Evolutionary conservation across 30 jellyfish, hydroid and myxozoan species (phyloP).

Genomic region (Morbakka virulenta): DNA sequence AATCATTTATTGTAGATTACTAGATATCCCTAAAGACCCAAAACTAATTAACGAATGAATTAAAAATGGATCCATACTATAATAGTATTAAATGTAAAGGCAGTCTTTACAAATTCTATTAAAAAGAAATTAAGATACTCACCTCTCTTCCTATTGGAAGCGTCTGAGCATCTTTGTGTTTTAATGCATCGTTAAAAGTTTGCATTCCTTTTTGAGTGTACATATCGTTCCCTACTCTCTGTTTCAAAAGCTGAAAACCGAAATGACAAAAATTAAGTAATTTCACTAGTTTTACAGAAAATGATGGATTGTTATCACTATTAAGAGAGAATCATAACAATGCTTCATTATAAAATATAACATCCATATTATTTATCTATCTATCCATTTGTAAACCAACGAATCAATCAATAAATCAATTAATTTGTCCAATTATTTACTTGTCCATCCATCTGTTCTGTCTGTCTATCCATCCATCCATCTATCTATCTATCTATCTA

Average conservation of each 20-base stretch:
- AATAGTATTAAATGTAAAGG: neutral
- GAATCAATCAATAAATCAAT: no score
- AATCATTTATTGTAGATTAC: no score
- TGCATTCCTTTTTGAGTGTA: constrained; percentile 90
- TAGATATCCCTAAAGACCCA: neutral
- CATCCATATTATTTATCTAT: no score
- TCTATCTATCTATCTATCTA: no score
- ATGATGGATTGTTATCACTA: neutral
- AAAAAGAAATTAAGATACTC: neutral
- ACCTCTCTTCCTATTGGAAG: constrained; percentile 55
- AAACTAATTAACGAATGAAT: neutral
- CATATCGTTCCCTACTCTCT: constrained; percentile 96
- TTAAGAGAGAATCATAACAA: neutral
- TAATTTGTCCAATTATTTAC: no score
- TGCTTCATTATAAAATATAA: no score
- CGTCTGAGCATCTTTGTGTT: constrained; percentile 84
- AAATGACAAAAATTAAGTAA: neutral
- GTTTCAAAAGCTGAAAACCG: constrained; percentile 60
- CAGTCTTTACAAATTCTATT: no score
- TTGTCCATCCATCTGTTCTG: no score
- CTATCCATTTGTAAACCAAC: no score
- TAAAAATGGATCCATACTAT: neutral
- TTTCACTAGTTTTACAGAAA: neutral
- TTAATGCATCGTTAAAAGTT: constrained; percentile 86
- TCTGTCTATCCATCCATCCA: no score